Evolutionary conservation across 1,140 invertebrate species (phyloP).

Genomic region (Dendroctonus ponderosae): DNA sequence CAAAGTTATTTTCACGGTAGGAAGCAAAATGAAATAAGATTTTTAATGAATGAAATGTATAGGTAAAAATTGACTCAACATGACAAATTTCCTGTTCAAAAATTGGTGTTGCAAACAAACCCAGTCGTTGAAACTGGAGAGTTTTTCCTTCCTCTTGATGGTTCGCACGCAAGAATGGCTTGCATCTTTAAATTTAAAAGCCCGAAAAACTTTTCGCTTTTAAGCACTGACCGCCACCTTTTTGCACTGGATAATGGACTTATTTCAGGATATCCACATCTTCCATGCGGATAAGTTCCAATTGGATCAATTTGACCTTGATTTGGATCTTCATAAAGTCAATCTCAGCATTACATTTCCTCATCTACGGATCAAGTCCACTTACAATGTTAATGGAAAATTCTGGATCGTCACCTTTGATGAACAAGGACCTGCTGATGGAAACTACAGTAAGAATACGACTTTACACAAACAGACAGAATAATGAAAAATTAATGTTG

Average conservation of each 20-base stretch:
- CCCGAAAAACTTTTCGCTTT: background rate
- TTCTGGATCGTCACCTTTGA: slow-evolving; percentile 37
- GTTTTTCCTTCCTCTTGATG: background rate
- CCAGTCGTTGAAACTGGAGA: background rate
- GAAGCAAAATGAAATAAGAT: background rate
- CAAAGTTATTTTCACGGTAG: slow-evolving; percentile 28
- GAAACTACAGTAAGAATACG: slow-evolving; percentile 41
- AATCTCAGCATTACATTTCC: slow-evolving; percentile 34
- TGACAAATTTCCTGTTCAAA: too few species aligned
- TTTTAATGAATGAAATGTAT: too few species aligned
- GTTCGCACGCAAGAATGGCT: background rate
- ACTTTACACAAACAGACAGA: background rate
- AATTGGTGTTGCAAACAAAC: too few species aligned
- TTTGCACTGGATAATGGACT: background rate
- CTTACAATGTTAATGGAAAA: slow-evolving; percentile 38
- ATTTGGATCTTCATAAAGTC: slow-evolving; percentile 32
- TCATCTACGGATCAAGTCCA: slow-evolving; percentile 31
- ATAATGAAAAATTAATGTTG: too few species aligned
- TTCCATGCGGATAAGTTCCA: slow-evolving; percentile 24
- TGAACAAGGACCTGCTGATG: slow-evolving; percentile 38
- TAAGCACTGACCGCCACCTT: background rate
- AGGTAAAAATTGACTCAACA: too few species aligned
- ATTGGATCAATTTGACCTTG: slow-evolving; percentile 32
- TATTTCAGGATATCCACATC: background rate
- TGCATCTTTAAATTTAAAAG: background rate